Evolutionary conservation across 2,888 invertebrate genomes (phyloP).

Genomic region (Heliconius charithonia): DNA sequence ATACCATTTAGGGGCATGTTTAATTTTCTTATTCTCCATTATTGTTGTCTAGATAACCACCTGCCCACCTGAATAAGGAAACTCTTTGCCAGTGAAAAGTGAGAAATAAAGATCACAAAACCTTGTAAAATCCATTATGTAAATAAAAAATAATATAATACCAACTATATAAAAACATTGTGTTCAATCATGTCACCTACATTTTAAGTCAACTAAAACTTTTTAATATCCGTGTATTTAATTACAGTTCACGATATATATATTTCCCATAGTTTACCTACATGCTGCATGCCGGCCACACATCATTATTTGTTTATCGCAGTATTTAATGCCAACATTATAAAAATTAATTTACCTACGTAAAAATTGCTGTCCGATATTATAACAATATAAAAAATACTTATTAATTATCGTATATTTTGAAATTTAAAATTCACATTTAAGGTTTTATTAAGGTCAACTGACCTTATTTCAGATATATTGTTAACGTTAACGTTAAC

Average conservation of each 20-base stretch:
- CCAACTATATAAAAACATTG: not conserved
- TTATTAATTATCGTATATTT: too few species aligned
- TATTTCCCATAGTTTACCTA: not conserved
- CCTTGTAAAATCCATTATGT: not conserved
- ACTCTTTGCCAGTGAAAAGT: not conserved
- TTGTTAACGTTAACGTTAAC: not conserved
- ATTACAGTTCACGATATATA: slow-evolving; percentile 19
- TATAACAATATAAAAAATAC: not conserved
- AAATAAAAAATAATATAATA: not conserved
- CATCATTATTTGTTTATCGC: slow-evolving; percentile 19
- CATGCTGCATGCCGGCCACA: not conserved
- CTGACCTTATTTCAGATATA: not conserved
- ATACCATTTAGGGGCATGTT: too few species aligned
- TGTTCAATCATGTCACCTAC: not conserved
- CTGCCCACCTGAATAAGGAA: not conserved
- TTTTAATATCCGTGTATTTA: slow-evolving; percentile 19
- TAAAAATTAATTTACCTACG: not conserved
- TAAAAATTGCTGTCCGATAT: not conserved
- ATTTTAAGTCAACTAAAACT: slow-evolving; percentile 3
- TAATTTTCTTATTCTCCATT: not conserved
- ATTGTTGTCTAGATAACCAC: not conserved
- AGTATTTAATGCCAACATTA: slow-evolving; percentile 5
- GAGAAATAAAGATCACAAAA: not conserved
- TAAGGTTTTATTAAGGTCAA: too few species aligned
- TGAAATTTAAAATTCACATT: too few species aligned